Evolutionary conservation across 2,888 invertebrate genomes (phyloP).

Genomic region (Camponotus fellah): DNA sequence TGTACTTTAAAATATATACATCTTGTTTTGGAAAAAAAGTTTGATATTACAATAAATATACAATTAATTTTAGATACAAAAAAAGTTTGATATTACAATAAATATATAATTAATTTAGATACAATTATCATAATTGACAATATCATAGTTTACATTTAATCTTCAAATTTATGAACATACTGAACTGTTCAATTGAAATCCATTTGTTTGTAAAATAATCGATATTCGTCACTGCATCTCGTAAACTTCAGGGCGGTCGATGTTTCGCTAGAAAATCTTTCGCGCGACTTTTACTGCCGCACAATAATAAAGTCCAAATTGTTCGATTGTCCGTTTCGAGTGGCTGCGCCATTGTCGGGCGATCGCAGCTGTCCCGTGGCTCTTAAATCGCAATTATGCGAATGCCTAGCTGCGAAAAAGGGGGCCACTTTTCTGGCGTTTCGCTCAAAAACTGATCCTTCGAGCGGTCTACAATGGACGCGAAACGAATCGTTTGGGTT

Average conservation of each 20-base stretch:
- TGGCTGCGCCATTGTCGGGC: slow-evolving; percentile 74
- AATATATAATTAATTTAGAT: background rate
- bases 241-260: slow-evolving; percentile 41
- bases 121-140: background rate
- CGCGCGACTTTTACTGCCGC: slow-evolving; percentile 66
- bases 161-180: background rate
- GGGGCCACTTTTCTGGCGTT: slow-evolving; percentile 73
- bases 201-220: background rate
- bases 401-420: slow-evolving; percentile 66
- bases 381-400: slow-evolving; percentile 84
- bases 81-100: background rate
- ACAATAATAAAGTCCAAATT: slow-evolving; percentile 80
- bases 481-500: slow-evolving; percentile 73
- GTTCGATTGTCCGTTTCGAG: slow-evolving; percentile 82
- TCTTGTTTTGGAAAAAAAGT: background rate
- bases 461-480: slow-evolving; percentile 72
- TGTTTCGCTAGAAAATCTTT: slow-evolving; percentile 55
- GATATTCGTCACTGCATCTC: slow-evolving; percentile 15
- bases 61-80: background rate
- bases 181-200: background rate
- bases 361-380: slow-evolving; percentile 78
- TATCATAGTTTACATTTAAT: background rate
- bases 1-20: background rate
- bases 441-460: slow-evolving; percentile 79
- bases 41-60: background rate